phyloP scores from a whole-genome alignment of 2,888 invertebrate species.

The Brenthis hecate region DNA sequence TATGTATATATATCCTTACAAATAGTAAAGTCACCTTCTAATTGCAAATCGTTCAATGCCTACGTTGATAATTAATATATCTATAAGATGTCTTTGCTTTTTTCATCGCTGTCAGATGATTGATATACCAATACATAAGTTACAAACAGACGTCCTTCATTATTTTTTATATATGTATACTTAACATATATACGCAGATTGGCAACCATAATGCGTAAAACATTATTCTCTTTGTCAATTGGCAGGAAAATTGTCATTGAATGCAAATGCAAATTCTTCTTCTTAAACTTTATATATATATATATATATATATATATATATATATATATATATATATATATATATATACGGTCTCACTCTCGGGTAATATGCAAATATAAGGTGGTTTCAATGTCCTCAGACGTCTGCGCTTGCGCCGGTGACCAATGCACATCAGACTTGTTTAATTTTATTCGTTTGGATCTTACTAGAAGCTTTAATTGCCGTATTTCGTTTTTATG shows the following conservation, averaged over 20 bases:
- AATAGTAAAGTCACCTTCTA: no score
- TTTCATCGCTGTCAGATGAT: no score
- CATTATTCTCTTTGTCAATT: constrained; percentile 18
- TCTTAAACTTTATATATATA: constrained; percentile 21
- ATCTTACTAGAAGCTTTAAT: no score
- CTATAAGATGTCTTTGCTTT: no score
- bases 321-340: constrained; percentile 4
- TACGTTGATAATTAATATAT: no score
- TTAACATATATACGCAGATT: constrained; percentile 1
- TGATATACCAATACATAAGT: no score
- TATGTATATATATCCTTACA: no score
- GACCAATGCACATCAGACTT: background rate
- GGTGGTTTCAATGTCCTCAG: constrained; percentile 8
- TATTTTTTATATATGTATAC: background rate
- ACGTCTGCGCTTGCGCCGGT: constrained; percentile 1
- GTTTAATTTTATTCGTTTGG: background rate
- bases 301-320: constrained; percentile 17
- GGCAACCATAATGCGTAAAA: background rate
- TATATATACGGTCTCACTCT: constrained; percentile 15
- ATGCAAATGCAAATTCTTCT: constrained; percentile 29
- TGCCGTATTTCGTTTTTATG: no score
- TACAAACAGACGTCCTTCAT: no score
- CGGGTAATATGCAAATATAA: constrained; percentile 21
- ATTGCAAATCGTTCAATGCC: no score
- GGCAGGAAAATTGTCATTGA: constrained; percentile 27